Percentiles rank a stretch among this genome's conserved stretches.
Conservation (phyloP, 1,140 invertebrate genomes). For the Rhyzopertha dominica region DNA sequence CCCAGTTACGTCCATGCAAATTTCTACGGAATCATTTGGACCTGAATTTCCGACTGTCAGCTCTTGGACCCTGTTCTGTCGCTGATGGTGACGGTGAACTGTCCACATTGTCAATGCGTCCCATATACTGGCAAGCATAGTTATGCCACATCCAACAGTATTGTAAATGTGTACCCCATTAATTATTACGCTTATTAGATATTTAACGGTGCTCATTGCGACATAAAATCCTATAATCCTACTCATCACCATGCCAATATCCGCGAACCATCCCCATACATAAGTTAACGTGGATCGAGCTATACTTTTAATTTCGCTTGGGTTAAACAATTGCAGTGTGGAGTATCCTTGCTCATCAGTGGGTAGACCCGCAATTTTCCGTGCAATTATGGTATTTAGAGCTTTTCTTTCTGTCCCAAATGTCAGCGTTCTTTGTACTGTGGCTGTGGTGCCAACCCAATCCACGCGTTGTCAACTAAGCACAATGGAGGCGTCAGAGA, state of each 20-base stretch:
- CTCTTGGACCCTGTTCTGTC: no score
- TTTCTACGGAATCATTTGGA: no score
- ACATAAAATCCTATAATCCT: slow-evolving; percentile 2
- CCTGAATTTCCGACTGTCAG: no score
- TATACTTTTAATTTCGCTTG: slow-evolving; percentile 6
- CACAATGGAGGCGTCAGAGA: slow-evolving; percentile 3
- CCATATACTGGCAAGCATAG: slow-evolving; percentile 8
- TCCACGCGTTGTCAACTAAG: no score
- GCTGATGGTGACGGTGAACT: slow-evolving; percentile 2
- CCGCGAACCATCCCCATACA: slow-evolving; percentile 14
- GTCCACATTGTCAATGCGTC: not conserved
- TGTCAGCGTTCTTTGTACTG: slow-evolving; percentile 9
- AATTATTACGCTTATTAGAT: slow-evolving; percentile 1
- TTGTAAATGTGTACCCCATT: slow-evolving; percentile 3
- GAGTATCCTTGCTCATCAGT: slow-evolving; percentile 7
- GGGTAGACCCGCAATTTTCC: slow-evolving; percentile 6
- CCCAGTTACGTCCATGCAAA: no score
- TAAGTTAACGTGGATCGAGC: not conserved
- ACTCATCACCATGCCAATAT: slow-evolving; percentile 3
- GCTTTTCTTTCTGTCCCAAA: slow-evolving; percentile 14
- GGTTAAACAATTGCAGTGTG: slow-evolving; percentile 2
- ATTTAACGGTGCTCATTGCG: not conserved
- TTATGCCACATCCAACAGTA: not conserved
- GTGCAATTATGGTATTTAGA: slow-evolving; percentile 12
- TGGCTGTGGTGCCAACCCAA: slow-evolving; percentile 8